Evolutionary conservation across 1,140 invertebrate species (phyloP).

Genomic region (Triops cancriformis): DNA sequence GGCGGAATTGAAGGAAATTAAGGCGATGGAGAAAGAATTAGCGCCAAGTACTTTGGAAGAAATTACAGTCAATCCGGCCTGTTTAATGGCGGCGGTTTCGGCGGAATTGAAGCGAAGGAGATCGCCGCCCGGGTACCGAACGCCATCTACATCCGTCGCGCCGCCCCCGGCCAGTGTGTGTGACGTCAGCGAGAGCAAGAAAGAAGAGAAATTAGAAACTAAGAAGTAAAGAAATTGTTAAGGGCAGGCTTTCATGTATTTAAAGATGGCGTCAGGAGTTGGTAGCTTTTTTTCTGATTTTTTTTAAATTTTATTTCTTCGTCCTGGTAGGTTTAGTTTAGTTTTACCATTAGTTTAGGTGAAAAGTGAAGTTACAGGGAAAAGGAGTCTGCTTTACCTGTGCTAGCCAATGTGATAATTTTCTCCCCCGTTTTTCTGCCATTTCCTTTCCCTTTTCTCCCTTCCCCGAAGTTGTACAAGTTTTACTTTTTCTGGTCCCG

Average conservation of each 20-base stretch:
- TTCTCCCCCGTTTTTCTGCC: background rate
- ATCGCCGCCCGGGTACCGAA: background rate
- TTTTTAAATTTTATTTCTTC: too few relatives aligned
- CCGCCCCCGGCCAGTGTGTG: background rate
- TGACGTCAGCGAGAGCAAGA: background rate
- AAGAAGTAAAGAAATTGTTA: background rate
- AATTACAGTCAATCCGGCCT: background rate
- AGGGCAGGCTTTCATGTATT: too few relatives aligned
- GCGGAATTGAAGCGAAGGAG: background rate
- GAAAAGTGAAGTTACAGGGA: background rate
- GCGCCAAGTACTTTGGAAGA: background rate
- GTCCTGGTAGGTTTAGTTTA: background rate
- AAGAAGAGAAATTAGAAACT: background rate
- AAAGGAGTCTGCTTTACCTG: background rate
- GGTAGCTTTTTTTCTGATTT: too few relatives aligned
- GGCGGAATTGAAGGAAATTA: background rate
- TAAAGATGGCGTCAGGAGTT: too few relatives aligned
- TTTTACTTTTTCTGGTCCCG: background rate
- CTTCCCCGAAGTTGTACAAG: background rate
- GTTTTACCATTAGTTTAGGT: background rate
- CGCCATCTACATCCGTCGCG: background rate
- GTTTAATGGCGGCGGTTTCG: background rate
- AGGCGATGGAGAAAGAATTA: background rate
- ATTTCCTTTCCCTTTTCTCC: background rate
- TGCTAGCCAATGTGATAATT: background rate